Conservation (phyloP, 2,113 vertebrate species). For the Chaenogobius annularis region DNA sequence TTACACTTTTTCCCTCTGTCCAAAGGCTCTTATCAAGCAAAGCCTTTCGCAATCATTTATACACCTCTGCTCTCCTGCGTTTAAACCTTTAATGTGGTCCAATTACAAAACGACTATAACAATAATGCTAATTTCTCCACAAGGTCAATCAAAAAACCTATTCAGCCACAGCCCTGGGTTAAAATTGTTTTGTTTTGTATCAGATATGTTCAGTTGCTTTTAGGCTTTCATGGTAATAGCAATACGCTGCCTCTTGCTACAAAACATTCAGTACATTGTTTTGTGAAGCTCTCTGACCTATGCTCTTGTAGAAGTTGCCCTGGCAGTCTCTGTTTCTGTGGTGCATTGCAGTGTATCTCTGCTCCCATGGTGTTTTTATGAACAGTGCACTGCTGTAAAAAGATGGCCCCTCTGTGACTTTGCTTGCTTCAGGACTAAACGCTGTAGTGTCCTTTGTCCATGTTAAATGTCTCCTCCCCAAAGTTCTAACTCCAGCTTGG, state of each 20-base stretch:
- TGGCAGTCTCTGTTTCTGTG: constrained; percentile 21
- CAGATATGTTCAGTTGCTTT: not conserved
- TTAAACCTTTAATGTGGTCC: not conserved
- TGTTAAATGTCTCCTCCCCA: constrained; percentile 16
- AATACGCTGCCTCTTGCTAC: constrained; percentile 1
- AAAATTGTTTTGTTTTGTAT: not conserved
- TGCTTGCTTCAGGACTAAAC: constrained; percentile 36
- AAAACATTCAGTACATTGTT: constrained; percentile 17
- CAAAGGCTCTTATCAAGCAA: constrained; percentile 13
- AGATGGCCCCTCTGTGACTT: constrained; percentile 50
- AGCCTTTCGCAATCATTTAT: not conserved
- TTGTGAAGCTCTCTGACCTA: constrained; percentile 33
- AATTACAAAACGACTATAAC: not conserved
- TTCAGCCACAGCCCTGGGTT: constrained; percentile 1
- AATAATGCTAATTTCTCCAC: not conserved
- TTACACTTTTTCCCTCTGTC: constrained; percentile 20
- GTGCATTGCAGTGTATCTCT: constrained; percentile 59
- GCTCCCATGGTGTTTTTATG: constrained; percentile 27
- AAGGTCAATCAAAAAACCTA: constrained; percentile 4
- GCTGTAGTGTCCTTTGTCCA: constrained; percentile 19
- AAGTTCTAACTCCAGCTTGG: constrained; percentile 14
- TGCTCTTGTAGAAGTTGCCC: constrained; percentile 27
- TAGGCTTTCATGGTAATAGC: not conserved
- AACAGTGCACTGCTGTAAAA: constrained; percentile 33
- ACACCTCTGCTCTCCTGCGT: not conserved